Base-by-base conservation (phyloP, 1,140 invertebrate genomes). In the Ruditapes philippinarum region DNA sequence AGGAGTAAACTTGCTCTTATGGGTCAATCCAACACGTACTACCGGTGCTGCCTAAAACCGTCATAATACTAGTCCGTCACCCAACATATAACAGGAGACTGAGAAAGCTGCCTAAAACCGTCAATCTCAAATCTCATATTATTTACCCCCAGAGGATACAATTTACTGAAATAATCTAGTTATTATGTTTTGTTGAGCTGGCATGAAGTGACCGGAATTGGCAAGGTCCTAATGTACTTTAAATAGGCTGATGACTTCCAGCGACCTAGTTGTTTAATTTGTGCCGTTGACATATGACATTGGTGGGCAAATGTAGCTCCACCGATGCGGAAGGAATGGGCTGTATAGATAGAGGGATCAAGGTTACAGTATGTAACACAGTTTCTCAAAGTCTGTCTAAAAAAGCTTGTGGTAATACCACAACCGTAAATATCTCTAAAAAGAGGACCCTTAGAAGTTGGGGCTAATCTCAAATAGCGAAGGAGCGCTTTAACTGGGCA, bases 311-410 rank as follows among this genome's bases (percentile, higher is more conserved):
- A 17, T 38, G 83, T 86, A 54, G 83, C 83, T 14, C 65, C 82
- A 14, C 70, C 83, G 31, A 86, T 86, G 22, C 83, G 68, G 36
- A 86, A 86, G 5, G 68, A 76, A 38, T 86, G 83, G 12, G 83
- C 11, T 7, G 83, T 76, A 31, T 54, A 86, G 0, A 14, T n/a
- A 1, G 9, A 14, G 12, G 83, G 70, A 28, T 76, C 51, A 2
- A 86, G 28, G 0, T 14, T 4, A 40, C 28, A 76, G 1, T 12
- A 11, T 12, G 12, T 17, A 7, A 76, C 70, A 57, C 68, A 74
- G 14, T 1, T 5, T 33, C 57, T 0, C 5, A 76, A 3, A 1
- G 42, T 36, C 12, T 33, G 25, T 1, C 51, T 22, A 33, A 86
- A 86, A 14, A 17, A 60, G 31, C 19, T 14, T 0, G 68, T 62